These are phyloP conservation scores for Gymnosoma rotundatum DNA, from an alignment of 2,888 invertebrate genomes.

Conservation along the genomic window DNA sequence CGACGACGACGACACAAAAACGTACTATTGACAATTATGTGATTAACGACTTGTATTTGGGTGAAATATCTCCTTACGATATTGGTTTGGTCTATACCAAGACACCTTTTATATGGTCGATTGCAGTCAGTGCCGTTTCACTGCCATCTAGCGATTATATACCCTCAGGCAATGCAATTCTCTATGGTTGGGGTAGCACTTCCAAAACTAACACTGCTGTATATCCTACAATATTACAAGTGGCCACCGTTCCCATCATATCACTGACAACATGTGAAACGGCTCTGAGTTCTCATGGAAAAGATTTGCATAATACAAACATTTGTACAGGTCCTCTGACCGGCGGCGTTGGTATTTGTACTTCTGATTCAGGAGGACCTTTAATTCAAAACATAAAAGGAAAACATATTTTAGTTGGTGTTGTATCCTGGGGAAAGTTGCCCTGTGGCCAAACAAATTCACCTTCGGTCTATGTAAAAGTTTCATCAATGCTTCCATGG, in stretches of 20 bases:
- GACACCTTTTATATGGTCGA: conserved; percentile 76
- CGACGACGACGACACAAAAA: conserved; percentile 75
- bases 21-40: conserved; percentile 76
- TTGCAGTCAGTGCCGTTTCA: conserved; percentile 75
- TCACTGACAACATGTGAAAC: conserved; percentile 8
- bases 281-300: conserved; percentile 74
- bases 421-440: conserved; percentile 83
- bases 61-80: conserved; percentile 79
- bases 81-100: conserved; percentile 79
- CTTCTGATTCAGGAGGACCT: conserved; percentile 80
- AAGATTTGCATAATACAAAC: conserved; percentile 76
- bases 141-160: conserved; percentile 73
- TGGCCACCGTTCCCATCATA: conserved; percentile 78
- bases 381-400: conserved; percentile 73
- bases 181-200: conserved; percentile 81
- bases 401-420: conserved; percentile 79
- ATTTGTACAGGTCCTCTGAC: conserved; percentile 77
- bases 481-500: conserved; percentile 82
- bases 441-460: conserved; percentile 78
- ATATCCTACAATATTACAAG: conserved; percentile 76
- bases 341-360: conserved; percentile 78
- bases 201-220: conserved; percentile 70
- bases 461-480: conserved; percentile 83
- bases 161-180: conserved; percentile 75
- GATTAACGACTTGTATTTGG: conserved; percentile 77